Conservation (phyloP, 2,888 invertebrate species). For the Spilarctia lutea region DNA sequence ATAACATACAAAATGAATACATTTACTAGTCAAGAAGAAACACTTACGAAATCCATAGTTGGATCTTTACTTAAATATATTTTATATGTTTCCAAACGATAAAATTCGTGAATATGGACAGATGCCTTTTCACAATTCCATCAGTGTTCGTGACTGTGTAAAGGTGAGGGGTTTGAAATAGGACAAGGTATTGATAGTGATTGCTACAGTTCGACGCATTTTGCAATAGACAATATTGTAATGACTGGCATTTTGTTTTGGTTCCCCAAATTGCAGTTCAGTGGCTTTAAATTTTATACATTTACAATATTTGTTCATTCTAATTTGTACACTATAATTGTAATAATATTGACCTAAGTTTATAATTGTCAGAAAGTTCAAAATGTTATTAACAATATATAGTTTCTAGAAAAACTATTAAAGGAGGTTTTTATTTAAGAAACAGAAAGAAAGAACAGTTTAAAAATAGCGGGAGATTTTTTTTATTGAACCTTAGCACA, state of each 20-base stretch:
- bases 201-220: conserved; percentile 41
- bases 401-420: too few relatives aligned
- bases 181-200: conserved; percentile 45
- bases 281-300: neutral
- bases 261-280: neutral
- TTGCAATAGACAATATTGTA: conserved; percentile 23
- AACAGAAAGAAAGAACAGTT: too few relatives aligned
- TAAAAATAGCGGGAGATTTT: too few relatives aligned
- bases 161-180: conserved; percentile 43
- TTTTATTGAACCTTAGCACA: too few relatives aligned
- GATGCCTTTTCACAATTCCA: conserved; percentile 43
- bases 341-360: neutral
- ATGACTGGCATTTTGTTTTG: conserved; percentile 21
- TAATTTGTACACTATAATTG: too few relatives aligned
- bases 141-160: conserved; percentile 43
- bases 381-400: too few relatives aligned
- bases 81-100: conserved; percentile 39
- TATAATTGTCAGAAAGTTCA: too few relatives aligned
- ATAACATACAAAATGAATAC: neutral
- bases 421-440: too few relatives aligned
- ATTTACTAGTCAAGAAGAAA: neutral
- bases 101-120: conserved; percentile 37
- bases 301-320: neutral
- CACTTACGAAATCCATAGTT: neutral
- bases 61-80: conserved; percentile 14